Base-by-base conservation (phyloP, 1,140 invertebrate species). In the Hycleus cichorii region DNA sequence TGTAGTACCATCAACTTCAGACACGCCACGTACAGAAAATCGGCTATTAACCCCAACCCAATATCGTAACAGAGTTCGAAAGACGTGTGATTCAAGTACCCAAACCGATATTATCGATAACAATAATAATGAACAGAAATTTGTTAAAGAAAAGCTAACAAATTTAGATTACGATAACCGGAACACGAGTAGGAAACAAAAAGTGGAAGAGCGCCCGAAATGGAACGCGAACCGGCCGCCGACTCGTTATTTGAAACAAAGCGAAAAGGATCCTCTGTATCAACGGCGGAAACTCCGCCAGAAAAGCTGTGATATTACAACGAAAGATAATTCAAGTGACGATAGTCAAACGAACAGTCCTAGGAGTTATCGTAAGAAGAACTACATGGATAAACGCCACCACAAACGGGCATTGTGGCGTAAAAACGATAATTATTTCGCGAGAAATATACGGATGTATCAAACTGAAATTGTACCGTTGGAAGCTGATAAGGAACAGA, bases 251-350 rank as follows among this genome's bases (percentile, higher is more conserved):
- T 77, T 87, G 60, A 88, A 87, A 59, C 86, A 88, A 74, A 88
- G 85, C 63, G 87, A 88, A 69, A 86, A 87, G 68, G 86, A 88
- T 74, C 83, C 83, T 12, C 80, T 86, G 69, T 87, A 88, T 69
- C 82, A 83, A 72, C 79, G 83, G 62, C 65, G 85, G 63, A 82
- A 83, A 74, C 67, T 84, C 49, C 74, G 82, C 39, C 78, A 81
- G 66, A 79, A 81, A 68, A 73, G 78, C 51, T 75, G 77, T 67
- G 68, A 72, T n/a, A 45, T 8, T 68, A 69, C 54, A 69, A 72
- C 9, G 67, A 71, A 42, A 72, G 69, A 32, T 50, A 78, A 81
- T 53, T 82, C 80, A 4, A 81, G 81, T 64, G 81, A 81, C 47
- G 80, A 82, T 46, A 81, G 80, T 62, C 75, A 78, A 47, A 79